These are phyloP conservation scores for Phoenicopterus ruber DNA, from an alignment of 2,113 vertebrate species.

Conservation along the genomic window DNA sequence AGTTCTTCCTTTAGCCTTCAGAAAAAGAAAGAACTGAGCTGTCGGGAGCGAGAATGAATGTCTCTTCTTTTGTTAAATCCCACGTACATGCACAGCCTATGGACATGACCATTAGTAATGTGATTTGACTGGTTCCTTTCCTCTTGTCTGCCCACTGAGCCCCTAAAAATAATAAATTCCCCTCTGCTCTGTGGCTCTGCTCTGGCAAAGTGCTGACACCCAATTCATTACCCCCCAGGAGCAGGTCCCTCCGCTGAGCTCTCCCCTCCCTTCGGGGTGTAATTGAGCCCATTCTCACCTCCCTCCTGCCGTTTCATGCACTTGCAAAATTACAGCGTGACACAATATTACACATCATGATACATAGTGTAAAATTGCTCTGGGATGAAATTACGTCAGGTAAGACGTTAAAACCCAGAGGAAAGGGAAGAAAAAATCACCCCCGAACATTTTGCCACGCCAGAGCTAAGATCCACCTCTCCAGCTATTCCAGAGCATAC, in stretches of 20 bases:
- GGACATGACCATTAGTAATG: not conserved
- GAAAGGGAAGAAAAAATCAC: not conserved
- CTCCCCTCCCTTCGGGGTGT: not conserved
- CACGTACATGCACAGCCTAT: not conserved
- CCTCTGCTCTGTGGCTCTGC: not conserved
- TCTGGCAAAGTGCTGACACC: not conserved
- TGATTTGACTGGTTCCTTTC: not conserved
- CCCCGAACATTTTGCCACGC: not conserved
- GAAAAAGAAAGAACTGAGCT: not conserved
- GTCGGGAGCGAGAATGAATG: not conserved
- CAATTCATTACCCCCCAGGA: not conserved
- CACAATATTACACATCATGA: conserved; percentile 7
- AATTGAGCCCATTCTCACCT: not conserved
- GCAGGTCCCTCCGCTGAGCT: not conserved
- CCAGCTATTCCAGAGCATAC: not conserved
- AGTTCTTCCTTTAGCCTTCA: not conserved
- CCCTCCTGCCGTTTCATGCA: not conserved
- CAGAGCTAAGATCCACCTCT: not conserved
- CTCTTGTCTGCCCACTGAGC: not conserved
- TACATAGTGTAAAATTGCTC: conserved; percentile 1
- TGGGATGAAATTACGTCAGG: conserved; percentile 27
- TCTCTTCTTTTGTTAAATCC: not conserved
- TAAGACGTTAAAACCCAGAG: not conserved
- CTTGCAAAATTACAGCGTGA: not conserved
- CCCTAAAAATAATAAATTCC: not conserved